Conservation (phyloP, 2,888 invertebrate species). For the Ctenicera cuprea region DNA sequence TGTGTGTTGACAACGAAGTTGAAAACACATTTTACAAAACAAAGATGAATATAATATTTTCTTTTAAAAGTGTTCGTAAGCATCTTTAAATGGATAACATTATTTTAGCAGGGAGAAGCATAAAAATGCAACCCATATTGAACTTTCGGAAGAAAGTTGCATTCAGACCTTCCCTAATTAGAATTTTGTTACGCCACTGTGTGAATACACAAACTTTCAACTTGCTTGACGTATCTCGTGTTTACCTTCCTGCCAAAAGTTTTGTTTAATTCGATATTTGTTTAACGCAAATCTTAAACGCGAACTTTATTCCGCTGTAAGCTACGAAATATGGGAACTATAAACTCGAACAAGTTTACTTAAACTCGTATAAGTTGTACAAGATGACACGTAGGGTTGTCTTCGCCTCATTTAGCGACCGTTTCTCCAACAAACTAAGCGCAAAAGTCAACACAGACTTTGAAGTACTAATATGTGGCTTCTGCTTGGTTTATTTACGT, state of each 20-base stretch:
- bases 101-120: too few species aligned
- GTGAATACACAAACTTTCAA: too few species aligned
- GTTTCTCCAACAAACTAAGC: constrained; percentile 61
- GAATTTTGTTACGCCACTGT: background rate
- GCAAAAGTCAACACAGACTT: constrained; percentile 64
- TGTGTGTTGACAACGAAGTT: too few species aligned
- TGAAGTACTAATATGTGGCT: constrained; percentile 58
- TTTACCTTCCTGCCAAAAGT: background rate
- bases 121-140: too few species aligned
- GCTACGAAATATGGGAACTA: constrained; percentile 45
- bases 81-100: too few species aligned
- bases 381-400: constrained; percentile 63
- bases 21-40: too few species aligned
- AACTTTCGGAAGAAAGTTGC: too few species aligned
- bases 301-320: constrained; percentile 42
- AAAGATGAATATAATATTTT: too few species aligned
- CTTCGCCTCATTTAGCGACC: constrained; percentile 64
- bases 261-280: constrained; percentile 30
- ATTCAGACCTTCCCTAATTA: too few species aligned
- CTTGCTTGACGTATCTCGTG: background rate
- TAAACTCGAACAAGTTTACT: constrained; percentile 43
- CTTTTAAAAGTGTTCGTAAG: too few species aligned
- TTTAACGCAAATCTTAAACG: constrained; percentile 37
- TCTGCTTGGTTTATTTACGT: constrained; percentile 41
- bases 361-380: constrained; percentile 57